phyloP scores from a whole-genome alignment of 2,113 vertebrate species.

The Lophura nycthemera region DNA sequence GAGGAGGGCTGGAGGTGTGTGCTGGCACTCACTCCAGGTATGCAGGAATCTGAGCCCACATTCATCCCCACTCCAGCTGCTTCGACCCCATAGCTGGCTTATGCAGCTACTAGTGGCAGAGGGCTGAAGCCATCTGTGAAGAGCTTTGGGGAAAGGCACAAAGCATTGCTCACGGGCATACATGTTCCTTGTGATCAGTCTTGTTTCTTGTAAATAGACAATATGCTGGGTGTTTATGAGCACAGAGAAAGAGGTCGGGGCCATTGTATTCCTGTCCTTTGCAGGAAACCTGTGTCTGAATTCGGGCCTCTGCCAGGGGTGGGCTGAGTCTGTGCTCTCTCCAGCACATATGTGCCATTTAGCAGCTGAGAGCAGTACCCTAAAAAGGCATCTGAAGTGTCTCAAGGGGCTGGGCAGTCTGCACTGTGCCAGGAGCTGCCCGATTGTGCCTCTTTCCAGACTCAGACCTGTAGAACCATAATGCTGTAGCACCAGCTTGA shows the following conservation, averaged over 20 bases:
- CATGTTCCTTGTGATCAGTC: conserved; percentile 19
- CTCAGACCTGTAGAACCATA: background rate
- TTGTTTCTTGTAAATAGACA: background rate
- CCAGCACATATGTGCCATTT: background rate
- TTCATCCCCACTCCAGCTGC: background rate
- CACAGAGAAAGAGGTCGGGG: background rate
- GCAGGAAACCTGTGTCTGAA: background rate
- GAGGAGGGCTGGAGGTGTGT: no score
- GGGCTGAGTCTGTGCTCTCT: background rate
- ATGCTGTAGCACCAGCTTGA: rapidly evolving
- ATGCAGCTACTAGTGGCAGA: background rate
- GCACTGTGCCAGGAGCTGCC: background rate
- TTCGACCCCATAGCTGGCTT: background rate
- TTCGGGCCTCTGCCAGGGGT: background rate
- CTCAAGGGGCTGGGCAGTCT: background rate
- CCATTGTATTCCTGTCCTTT: rapidly evolving
- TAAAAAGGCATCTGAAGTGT: background rate
- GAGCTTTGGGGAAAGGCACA: background rate
- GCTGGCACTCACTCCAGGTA: rapidly evolving
- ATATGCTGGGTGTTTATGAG: background rate
- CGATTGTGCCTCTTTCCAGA: background rate
- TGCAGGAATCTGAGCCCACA: background rate
- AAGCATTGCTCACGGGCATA: rapidly evolving
- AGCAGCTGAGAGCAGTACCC: background rate
- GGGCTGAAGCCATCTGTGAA: background rate